phyloP scores from a whole-genome alignment of 1,140 invertebrate genomes.

The Temnothorax longispinosus region DNA sequence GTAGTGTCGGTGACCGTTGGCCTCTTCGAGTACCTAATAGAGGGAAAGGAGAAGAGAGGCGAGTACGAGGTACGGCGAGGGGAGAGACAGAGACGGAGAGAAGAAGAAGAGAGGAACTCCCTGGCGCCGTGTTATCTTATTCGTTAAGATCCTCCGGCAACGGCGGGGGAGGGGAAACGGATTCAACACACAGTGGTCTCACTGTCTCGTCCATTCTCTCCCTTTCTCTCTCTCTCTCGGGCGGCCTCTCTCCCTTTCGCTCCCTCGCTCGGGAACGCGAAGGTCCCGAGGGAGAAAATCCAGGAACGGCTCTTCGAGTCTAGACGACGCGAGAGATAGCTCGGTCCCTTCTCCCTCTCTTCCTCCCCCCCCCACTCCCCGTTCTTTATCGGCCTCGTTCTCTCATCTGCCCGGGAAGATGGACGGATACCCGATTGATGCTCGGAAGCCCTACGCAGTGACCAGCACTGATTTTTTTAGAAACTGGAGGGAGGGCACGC shows the following conservation, averaged over 20 bases:
- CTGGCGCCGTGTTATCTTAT: constrained; percentile 84
- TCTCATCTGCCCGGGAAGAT: constrained; percentile 66
- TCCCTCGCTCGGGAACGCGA: constrained; percentile 47
- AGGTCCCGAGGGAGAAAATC: constrained; percentile 78
- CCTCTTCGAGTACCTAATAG: constrained; percentile 74
- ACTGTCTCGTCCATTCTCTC: constrained; percentile 66
- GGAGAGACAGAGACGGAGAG: not conserved
- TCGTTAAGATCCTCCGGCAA: constrained; percentile 81
- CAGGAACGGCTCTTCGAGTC: constrained; percentile 79
- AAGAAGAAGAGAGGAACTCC: constrained; percentile 64
- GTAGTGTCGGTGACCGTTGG: constrained; percentile 81
- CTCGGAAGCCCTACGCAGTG: constrained; percentile 41
- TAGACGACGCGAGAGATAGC: constrained; percentile 76
- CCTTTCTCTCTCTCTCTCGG: not conserved
- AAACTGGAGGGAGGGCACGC: not conserved
- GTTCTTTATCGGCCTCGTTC: constrained; percentile 46
- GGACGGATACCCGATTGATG: constrained; percentile 53
- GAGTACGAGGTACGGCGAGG: not conserved
- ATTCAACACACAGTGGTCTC: constrained; percentile 76
- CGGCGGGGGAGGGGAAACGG: constrained; percentile 62
- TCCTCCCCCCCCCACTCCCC: not conserved
- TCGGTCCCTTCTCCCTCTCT: constrained; percentile 18
- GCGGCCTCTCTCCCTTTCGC: constrained; percentile 23
- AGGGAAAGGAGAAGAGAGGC: constrained; percentile 33
- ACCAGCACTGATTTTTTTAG: constrained; percentile 39